Percentiles rank a stretch among this genome's conserved stretches.
These are phyloP conservation scores for Elymnias hypermnestra DNA, from an alignment of 1,140 invertebrate genomes.

Conservation along the genomic window DNA sequence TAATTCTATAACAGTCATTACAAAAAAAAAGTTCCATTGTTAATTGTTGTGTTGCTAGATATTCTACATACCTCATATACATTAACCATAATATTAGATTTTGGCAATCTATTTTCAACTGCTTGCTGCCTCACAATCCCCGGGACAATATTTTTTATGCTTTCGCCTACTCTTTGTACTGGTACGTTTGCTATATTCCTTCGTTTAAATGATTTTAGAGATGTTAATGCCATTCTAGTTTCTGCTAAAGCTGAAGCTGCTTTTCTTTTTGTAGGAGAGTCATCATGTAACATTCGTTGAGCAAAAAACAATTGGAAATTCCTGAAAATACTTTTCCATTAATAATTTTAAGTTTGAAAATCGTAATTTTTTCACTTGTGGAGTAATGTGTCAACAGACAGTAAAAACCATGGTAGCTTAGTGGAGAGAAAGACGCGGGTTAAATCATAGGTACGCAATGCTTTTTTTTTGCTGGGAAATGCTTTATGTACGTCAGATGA, in stretches of 20 bases:
- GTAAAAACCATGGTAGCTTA: not conserved
- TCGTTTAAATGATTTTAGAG: constrained; percentile 79
- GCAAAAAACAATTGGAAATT: constrained; percentile 80
- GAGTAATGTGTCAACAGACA: not conserved
- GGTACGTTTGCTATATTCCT: constrained; percentile 68
- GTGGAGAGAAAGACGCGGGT: too few species aligned
- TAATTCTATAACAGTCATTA: too few species aligned
- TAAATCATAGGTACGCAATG: constrained; percentile 2
- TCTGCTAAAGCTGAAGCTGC: constrained; percentile 77
- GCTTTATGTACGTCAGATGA: too few species aligned
- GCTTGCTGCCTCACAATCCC: constrained; percentile 58
- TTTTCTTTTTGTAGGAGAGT: constrained; percentile 75
- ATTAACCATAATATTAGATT: constrained; percentile 67
- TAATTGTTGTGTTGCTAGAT: too few species aligned
- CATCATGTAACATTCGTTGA: constrained; percentile 78
- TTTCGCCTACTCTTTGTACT: constrained; percentile 66
- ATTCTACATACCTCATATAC: constrained; percentile 73
- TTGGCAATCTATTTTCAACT: constrained; percentile 40
- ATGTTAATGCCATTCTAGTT: constrained; percentile 83
- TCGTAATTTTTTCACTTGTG: not conserved
- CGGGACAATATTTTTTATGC: constrained; percentile 45
- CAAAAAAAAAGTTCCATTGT: too few species aligned
- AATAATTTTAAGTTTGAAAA: constrained; percentile 2
- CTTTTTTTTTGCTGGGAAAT: too few species aligned
- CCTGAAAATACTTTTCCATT: constrained; percentile 48